A percentile compares a stretch with the other conserved stretches of the same genome.
Evolutionary conservation across 2,888 invertebrate genomes (phyloP).

Genomic region (Acholoe squamosa): DNA sequence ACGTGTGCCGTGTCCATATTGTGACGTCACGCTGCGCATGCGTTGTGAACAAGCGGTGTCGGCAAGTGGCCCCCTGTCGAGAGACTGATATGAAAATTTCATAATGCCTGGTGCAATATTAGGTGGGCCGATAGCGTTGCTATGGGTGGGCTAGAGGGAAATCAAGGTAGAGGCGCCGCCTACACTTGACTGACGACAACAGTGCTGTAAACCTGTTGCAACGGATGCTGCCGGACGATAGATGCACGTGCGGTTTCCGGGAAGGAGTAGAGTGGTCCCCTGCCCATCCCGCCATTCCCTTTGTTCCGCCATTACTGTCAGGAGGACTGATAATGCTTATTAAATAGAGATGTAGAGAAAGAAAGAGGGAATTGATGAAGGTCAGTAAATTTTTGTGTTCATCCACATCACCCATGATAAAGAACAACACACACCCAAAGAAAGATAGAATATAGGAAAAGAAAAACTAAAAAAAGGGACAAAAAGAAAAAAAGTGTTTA

Average conservation of each 20-base stretch:
- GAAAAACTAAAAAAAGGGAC: not conserved
- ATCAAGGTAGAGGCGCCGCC: not conserved
- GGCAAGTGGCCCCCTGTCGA: not conserved
- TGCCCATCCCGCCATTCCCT: not conserved
- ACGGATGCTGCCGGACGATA: not conserved
- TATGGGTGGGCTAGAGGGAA: not conserved
- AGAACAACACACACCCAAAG: not conserved
- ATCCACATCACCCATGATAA: too few relatives aligned
- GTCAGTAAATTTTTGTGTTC: too few relatives aligned
- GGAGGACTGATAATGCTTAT: too few relatives aligned
- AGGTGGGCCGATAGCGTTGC: constrained; percentile 16
- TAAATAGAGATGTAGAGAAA: too few relatives aligned
- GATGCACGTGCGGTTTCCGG: not conserved
- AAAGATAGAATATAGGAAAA: not conserved
- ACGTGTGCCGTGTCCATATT: constrained; percentile 4
- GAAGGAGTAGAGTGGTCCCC: not conserved
- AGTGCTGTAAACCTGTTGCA: not conserved
- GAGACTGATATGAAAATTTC: constrained; percentile 23
- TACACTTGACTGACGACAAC: not conserved
- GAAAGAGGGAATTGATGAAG: too few relatives aligned
- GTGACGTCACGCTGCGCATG: constrained; percentile 7
- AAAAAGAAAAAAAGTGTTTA: not conserved
- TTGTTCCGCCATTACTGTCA: too few relatives aligned
- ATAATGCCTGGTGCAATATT: not conserved
- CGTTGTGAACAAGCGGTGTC: not conserved